Evolutionary conservation across 1,140 invertebrate species (phyloP).

Genomic region (Lepidurus packardi): DNA sequence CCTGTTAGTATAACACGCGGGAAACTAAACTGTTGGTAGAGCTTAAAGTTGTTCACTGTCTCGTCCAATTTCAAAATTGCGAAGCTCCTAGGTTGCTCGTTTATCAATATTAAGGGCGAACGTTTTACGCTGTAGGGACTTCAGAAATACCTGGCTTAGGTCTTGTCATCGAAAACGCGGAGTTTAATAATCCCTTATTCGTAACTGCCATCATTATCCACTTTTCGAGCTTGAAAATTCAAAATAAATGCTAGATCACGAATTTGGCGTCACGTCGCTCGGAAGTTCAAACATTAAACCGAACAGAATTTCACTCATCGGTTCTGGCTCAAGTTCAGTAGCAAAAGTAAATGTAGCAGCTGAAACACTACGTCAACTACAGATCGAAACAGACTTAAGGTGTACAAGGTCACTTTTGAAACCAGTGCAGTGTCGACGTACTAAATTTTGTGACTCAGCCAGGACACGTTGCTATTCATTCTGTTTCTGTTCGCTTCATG

Average conservation of each 20-base stretch:
- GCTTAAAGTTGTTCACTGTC: neutral
- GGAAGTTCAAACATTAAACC: too few species aligned
- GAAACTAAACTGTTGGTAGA: neutral
- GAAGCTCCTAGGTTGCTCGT: neutral
- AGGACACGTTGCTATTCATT: slow-evolving; percentile 18
- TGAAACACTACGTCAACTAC: neutral
- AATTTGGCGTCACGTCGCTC: neutral
- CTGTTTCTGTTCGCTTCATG: slow-evolving; percentile 6
- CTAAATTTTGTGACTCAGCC: slow-evolving; percentile 19
- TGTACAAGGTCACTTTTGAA: neutral
- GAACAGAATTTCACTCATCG: too few species aligned
- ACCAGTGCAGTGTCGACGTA: neutral
- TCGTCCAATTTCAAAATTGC: neutral
- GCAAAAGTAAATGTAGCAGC: neutral
- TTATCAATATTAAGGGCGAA: too few species aligned
- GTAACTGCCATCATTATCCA: slow-evolving; percentile 6
- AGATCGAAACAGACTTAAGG: neutral
- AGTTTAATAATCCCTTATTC: neutral
- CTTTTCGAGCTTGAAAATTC: neutral
- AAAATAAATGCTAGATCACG: neutral
- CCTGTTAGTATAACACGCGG: neutral
- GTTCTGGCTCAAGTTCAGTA: too few species aligned
- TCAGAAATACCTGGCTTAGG: slow-evolving; percentile 32
- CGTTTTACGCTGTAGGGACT: neutral
- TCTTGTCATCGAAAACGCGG: slow-evolving; percentile 29